phyloP scores from a whole-genome alignment of 2,113 vertebrate genomes.

The Mormyrus iriodes region DNA sequence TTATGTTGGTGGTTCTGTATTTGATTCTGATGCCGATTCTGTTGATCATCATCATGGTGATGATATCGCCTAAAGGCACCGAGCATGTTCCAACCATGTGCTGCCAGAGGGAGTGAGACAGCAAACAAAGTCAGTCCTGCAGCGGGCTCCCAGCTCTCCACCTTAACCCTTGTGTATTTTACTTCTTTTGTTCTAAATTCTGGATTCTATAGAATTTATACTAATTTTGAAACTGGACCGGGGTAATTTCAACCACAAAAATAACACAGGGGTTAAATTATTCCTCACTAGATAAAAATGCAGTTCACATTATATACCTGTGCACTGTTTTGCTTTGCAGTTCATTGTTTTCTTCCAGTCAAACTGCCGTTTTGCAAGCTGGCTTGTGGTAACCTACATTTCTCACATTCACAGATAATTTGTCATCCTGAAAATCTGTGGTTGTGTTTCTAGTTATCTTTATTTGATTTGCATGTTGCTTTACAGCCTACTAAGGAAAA shows the following conservation, averaged over 20 bases:
- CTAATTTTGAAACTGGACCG: no score
- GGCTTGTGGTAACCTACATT: neutral
- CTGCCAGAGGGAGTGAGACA: neutral
- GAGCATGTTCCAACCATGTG: neutral
- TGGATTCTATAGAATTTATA: no score
- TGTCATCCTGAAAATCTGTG: neutral
- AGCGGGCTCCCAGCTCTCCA: neutral
- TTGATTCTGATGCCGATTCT: neutral
- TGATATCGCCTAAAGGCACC: neutral
- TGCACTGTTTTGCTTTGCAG: neutral
- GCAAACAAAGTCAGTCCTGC: neutral
- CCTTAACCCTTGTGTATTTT: no score
- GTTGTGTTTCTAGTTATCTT: neutral
- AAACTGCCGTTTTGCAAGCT: neutral
- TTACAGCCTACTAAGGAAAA: neutral
- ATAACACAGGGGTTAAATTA: no score
- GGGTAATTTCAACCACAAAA: no score
- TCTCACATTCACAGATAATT: neutral
- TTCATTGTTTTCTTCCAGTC: neutral
- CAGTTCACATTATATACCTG: neutral
- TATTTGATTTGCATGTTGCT: neutral
- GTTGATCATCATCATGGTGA: neutral
- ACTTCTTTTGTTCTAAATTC: no score
- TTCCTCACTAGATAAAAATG: neutral
- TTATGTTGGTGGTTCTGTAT: neutral